Evolutionary conservation across 2,113 vertebrate genomes (phyloP).

Genomic region (Xiphophorus maculatus): DNA sequence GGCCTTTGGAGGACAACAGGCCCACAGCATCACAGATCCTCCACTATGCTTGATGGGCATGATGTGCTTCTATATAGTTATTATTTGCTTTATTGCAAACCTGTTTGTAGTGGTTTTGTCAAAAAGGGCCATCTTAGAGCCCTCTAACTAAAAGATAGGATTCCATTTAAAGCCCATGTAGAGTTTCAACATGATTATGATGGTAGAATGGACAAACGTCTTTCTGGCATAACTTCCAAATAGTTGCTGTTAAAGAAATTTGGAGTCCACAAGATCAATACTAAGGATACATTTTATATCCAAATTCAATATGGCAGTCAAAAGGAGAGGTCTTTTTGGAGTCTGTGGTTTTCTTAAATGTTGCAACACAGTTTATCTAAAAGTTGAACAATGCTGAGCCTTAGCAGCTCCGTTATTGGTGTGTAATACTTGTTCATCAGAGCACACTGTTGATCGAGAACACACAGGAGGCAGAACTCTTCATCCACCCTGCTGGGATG

Average conservation of each 20-base stretch:
- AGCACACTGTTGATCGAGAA: background rate
- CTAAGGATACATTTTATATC: background rate
- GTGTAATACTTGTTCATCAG: background rate
- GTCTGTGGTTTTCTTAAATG: background rate
- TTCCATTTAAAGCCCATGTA: no score
- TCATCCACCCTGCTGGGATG: background rate
- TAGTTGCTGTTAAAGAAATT: no score
- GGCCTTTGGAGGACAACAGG: background rate
- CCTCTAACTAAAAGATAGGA: no score
- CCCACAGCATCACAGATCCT: background rate
- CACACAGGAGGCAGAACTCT: background rate
- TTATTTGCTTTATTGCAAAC: no score
- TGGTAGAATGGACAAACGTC: no score
- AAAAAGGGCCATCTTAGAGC: no score
- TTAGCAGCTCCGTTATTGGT: background rate
- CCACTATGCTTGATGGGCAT: background rate
- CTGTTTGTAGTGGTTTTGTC: no score
- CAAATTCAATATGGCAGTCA: background rate
- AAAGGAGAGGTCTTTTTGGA: background rate
- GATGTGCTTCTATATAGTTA: background rate
- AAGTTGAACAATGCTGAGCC: background rate
- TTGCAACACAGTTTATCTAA: background rate
- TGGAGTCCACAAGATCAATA: background rate
- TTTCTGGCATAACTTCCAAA: no score
- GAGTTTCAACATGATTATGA: no score